A percentile compares a stretch with the other conserved stretches of the same genome.
phyloP scores from a whole-genome alignment of 2,113 vertebrate genomes.

The Ochotona princeps region DNA sequence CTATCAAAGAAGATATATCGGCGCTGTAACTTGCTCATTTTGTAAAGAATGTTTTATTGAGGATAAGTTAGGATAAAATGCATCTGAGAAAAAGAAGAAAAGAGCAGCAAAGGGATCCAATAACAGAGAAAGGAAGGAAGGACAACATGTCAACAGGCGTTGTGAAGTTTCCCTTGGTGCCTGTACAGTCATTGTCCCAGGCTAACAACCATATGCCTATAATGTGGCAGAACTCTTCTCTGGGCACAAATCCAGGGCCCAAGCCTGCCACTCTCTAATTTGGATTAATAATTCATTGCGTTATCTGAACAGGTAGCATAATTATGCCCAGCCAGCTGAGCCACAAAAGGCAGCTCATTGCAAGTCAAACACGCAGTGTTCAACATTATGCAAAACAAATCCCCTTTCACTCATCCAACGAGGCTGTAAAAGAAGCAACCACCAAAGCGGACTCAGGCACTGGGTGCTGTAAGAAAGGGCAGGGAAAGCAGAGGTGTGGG shows the following conservation, averaged over 20 bases:
- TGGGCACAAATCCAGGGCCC: conserved; percentile 65
- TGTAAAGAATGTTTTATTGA: neutral
- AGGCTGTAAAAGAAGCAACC: neutral
- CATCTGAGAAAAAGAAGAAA: neutral
- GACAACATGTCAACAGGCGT: conserved; percentile 33
- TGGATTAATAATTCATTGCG: conserved; percentile 75
- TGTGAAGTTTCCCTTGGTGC: conserved; percentile 50
- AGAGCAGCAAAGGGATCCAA: neutral
- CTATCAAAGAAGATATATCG: neutral
- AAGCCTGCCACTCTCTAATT: conserved; percentile 60
- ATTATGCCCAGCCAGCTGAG: conserved; percentile 1
- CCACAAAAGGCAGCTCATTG: conserved; percentile 18
- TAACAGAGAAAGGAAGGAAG: conserved; percentile 54
- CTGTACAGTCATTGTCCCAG: conserved; percentile 24
- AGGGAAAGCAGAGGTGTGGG: neutral
- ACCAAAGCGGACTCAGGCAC: neutral
- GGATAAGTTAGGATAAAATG: neutral
- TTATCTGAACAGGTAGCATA: conserved; percentile 56
- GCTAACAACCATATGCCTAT: conserved; percentile 53
- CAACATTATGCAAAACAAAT: conserved; percentile 19
- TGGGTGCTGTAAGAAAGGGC: neutral
- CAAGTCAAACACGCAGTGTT: conserved; percentile 12
- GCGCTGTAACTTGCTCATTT: neutral
- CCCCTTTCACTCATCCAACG: neutral
- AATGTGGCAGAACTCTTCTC: conserved; percentile 49